Percentiles rank a stretch among this genome's conserved stretches.
Evolutionary conservation across 2,797 vertebrate genomes (phyloP).

Genomic region (Liasis olivaceus): DNA sequence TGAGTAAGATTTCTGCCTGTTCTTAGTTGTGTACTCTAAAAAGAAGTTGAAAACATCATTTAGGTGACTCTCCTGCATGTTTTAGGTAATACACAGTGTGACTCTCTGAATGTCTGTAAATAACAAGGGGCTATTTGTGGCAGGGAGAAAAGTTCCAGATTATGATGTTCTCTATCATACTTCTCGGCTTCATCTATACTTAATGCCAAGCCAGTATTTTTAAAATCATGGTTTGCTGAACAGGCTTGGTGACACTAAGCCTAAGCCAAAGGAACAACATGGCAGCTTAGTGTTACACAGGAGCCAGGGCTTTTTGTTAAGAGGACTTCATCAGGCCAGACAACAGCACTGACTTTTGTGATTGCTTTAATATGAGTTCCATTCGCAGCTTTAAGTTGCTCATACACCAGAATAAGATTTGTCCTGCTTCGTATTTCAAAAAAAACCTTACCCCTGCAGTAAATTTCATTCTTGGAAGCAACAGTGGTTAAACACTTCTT

Average conservation of each 20-base stretch:
- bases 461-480: neutral
- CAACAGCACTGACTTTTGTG: neutral
- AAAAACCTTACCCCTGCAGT: neutral
- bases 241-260: neutral
- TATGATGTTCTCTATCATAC: neutral
- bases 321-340: neutral
- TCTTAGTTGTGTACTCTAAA: neutral
- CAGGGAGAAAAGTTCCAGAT: neutral
- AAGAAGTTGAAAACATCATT: neutral
- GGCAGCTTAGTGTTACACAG: neutral
- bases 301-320: neutral
- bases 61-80: neutral
- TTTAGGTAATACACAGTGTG: neutral
- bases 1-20: neutral
- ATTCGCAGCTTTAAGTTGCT: neutral
- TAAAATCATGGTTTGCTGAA: neutral
- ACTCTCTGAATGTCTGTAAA: neutral
- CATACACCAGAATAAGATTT: neutral
- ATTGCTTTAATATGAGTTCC: neutral
- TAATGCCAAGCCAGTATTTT: neutral
- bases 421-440: conserved; percentile 14
- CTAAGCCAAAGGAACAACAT: neutral
- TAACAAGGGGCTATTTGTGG: neutral
- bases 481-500: neutral
- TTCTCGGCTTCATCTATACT: neutral